Evolutionary conservation across 2,888 invertebrate genomes (phyloP), one percentile per base, ranked within the genome.

Genomic region (Watsonalla binaria): DNA sequence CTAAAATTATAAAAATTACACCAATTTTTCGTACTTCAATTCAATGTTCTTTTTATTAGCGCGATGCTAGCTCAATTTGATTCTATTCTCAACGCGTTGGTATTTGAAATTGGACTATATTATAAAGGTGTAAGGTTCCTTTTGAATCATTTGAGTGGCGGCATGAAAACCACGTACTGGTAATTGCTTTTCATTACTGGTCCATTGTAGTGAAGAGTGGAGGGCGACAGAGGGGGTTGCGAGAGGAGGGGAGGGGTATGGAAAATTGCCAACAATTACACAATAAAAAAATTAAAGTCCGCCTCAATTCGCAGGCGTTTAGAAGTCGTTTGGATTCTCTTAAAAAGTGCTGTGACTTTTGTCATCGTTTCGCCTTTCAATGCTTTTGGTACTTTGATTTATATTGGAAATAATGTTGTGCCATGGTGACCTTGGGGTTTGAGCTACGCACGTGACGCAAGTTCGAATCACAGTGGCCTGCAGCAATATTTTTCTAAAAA

Each of bases 141-240:
- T 66, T 69, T 76, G 54, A 58, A 13, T 42, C 55, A 53, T 57
- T 46, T 48, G 57, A 58, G 52, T 58, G 59, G 49, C 66, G 67
- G 75, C 70, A 78, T 78, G 82, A 76, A 77, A 78, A 81, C 86
- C 90, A 88, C 90, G 89, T 90, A 88, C 88, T 87, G 77, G 88
- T 89, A 89, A 90, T 89, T 89, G 89, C 89, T 87, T 84, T 88
- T 89, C 89, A 90, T 90, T 90, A 89, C 84, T 78, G 66, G 68
- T 65, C 86, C 76, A 86, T 87, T 84, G 84, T 84, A 81, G 80
- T 82, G 78, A 71, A 72, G 72, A 69, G 76, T 68, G 58, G 71
- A 65, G 66, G 66, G 64, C 64, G 65, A 61, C 58, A 54, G 54
- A 55, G 54, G 64, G 65, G 52, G 45, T 24, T 24, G 24, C 45